phyloP scores from a whole-genome alignment of 2,797 vertebrate species.

The Nyctalus aviator region DNA sequence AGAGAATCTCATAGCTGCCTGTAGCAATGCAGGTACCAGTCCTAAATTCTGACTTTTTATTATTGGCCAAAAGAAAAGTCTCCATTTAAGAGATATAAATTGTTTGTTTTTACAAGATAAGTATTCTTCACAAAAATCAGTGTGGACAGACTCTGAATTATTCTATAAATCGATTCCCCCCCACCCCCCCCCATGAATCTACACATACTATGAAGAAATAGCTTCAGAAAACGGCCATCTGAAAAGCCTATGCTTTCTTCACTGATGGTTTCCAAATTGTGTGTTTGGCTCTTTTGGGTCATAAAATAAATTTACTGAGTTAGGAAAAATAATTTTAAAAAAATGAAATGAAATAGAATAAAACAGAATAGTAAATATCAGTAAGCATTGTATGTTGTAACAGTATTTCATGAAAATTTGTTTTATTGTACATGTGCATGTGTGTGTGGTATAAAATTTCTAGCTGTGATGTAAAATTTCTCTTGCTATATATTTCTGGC shows the following conservation, averaged over 20 bases:
- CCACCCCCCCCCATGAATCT: background rate
- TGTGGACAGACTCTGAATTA: conserved; percentile 7
- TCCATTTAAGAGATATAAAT: conserved; percentile 36
- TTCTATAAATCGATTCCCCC: conserved; percentile 20
- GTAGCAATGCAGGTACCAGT: background rate
- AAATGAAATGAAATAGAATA: conserved; percentile 39
- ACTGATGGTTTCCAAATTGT: conserved; percentile 43
- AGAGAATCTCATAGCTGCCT: background rate
- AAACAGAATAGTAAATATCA: conserved; percentile 55
- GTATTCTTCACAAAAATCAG: conserved; percentile 32
- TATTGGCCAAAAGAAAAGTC: background rate
- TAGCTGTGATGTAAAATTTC: conserved; percentile 30
- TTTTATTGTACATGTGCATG: background rate
- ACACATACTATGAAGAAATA: conserved; percentile 32
- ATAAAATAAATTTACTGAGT: conserved; percentile 18
- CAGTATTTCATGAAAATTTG: background rate
- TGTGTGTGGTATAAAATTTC: background rate
- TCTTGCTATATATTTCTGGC: conserved; percentile 44
- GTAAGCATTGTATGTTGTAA: background rate
- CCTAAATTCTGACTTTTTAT: conserved; percentile 2
- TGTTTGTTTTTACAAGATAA: conserved; percentile 53
- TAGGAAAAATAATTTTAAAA: background rate
- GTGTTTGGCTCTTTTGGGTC: conserved; percentile 6
- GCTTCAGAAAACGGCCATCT: conserved; percentile 47
- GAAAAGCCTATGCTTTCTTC: conserved; percentile 15